A percentile compares a stretch with the other conserved stretches of the same genome.
These are phyloP conservation scores for Mohoua ochrocephala DNA, from an alignment of 2,113 vertebrate species.

Conservation along the genomic window DNA sequence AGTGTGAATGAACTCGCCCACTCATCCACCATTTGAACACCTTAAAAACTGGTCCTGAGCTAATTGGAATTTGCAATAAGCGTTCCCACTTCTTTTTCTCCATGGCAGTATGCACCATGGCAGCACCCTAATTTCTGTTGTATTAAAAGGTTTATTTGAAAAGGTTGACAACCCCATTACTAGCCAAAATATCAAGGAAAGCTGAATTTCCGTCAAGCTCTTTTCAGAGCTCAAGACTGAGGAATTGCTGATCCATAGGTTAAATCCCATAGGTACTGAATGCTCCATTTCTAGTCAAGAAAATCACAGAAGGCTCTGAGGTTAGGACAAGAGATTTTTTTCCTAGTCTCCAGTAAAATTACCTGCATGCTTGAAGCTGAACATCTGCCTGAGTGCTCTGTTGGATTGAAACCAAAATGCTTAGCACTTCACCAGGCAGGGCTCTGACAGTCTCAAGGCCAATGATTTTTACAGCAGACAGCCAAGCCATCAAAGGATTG, in stretches of 20 bases:
- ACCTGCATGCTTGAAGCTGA: conserved; percentile 29
- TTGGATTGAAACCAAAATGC: conserved; percentile 36
- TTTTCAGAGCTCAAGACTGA: not conserved
- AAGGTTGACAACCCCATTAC: not conserved
- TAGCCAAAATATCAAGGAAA: not conserved
- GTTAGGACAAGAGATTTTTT: not conserved
- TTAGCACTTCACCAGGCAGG: not conserved
- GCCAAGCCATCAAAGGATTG: not conserved
- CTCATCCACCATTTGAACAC: not conserved
- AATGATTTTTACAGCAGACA: conserved; percentile 8
- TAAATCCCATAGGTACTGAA: not conserved
- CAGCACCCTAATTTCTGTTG: not conserved
- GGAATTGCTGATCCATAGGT: not conserved
- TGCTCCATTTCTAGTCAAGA: not conserved
- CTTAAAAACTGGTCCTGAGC: not conserved
- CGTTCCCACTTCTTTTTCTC: not conserved
- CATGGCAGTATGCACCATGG: too few species aligned
- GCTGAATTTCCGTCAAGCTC: not conserved
- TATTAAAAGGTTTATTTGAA: not conserved
- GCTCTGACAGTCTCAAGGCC: conserved; percentile 26
- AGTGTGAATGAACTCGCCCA: too few species aligned
- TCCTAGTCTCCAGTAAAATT: not conserved
- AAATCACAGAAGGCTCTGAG: conserved; percentile 9
- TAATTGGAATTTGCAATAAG: not conserved
- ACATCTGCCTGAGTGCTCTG: conserved; percentile 39